Conservation (phyloP, 2,113 vertebrate species). For the Mola mola region DNA sequence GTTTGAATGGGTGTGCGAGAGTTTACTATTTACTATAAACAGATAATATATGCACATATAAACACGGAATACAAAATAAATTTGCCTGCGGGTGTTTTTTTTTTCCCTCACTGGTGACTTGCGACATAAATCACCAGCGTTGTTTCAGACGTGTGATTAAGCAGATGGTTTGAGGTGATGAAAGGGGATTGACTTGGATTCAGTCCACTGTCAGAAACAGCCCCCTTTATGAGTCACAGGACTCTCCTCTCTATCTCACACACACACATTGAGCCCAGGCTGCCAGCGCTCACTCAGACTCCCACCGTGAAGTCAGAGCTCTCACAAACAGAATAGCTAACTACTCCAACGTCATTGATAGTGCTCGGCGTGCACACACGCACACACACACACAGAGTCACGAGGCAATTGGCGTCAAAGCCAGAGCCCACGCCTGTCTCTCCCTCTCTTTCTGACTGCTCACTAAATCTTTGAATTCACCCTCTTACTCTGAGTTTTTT, state of each 20-base stretch:
- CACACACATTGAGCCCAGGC: constrained; percentile 14
- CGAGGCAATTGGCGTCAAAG: constrained; percentile 70
- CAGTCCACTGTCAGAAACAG: constrained; percentile 14
- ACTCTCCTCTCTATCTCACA: constrained; percentile 25
- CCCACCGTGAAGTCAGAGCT: constrained; percentile 36
- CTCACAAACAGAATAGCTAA: constrained; percentile 77
- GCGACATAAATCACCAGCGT: background rate
- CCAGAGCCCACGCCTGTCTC: constrained; percentile 13
- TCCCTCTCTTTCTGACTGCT: constrained; percentile 12
- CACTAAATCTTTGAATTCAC: constrained; percentile 55
- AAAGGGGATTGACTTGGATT: constrained; percentile 23
- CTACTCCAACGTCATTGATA: constrained; percentile 53
- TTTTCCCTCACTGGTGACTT: background rate
- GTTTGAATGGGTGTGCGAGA: no score
- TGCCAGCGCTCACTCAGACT: constrained; percentile 25
- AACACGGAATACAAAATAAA: no score
- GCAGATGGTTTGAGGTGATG: constrained; percentile 11
- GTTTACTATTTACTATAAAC: no score
- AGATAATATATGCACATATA: no score
- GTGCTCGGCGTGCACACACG: constrained; percentile 15
- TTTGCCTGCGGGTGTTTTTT: no score
- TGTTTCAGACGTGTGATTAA: background rate
- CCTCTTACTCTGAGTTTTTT: constrained; percentile 32
- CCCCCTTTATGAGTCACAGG: constrained; percentile 40
- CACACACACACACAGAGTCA: constrained; percentile 24